Base-by-base conservation (phyloP, 2,797 vertebrate genomes). In the Ctenopoma kingsleyae region DNA sequence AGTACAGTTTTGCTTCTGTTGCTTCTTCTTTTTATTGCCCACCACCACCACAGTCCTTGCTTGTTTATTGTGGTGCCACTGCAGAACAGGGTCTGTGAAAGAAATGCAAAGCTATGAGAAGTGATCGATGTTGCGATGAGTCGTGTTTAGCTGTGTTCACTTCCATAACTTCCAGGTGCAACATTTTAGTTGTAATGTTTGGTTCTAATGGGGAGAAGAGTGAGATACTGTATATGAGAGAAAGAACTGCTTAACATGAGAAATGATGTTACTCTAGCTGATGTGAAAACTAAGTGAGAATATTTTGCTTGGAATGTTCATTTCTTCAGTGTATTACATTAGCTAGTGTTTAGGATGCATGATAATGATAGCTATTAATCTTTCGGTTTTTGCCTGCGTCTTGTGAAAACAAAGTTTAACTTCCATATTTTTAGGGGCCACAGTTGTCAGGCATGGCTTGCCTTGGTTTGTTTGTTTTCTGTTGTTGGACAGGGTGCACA, bases 131-230 rank as follows among this genome's bases (percentile, higher is more conserved):
- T 43, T 27, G 20, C 52, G 41, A 55, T 63, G 27, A 68, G 32
- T 65, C 40, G 46, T 13, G 32, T 25, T 55, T 4, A 27, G 23
- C 23, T 68, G 46, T 41, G 35, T 55, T 44, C 64, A 43, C 64
- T 53, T 20, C 40, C 27, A 40, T 46, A 30, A 64, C 58, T 57
- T 61, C 43, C 65, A 73, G 43, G 46, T 65, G 27, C 27, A 46
- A 54, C 47, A 35, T 35, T 54, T 66, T 17, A 47, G n/a, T 35
- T 22, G 11, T 52, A 58, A 56, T 47, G 35, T 47, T 61, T 58
- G 43, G 9, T 58, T 48, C 35, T 22, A 51, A 30, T 17, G 13
- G 27, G 41, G 17, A 10, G 19, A 17, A 6, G 25, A 13, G 51
- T 53, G 50, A 65, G 41, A 66, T 5, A 6, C 27, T 30, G 27